Base-by-base conservation (phyloP, 1,140 invertebrate species). In the Onthophagus taurus region DNA sequence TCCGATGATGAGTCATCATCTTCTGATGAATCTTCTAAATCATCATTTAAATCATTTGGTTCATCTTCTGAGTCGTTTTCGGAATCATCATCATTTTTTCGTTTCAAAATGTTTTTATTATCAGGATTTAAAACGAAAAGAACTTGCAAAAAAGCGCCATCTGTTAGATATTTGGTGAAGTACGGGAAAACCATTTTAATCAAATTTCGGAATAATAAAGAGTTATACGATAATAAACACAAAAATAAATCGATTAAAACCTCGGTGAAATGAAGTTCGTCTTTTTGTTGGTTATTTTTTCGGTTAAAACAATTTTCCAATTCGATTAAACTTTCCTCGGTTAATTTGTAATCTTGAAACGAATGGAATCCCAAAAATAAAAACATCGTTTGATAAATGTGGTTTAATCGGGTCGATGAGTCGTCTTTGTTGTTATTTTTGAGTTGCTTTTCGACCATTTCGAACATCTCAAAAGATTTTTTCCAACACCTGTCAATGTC, bases 201-300 rank as follows among this genome's bases (percentile, higher is more conserved):
- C 16, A 87, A 65, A 31, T 72, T 77, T 9, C 83, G 64, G 6
- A 85, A 64, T 16, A 83, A 69, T 61, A 78, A 76, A 19, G 76
- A 78, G 49, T 79, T 79, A 45, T 76, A 71, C 1, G 82, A 85
- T 7, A 85, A 63, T 20, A 85, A 69, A 21, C 80, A 84, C 13
- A 88, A 56, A 23, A 89, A 67, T 13, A 89, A 66, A 70, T 89
- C 85, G 9, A 82, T 72, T 31, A 87, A 71, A 2, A 89, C 84
- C 67, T 87, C 81, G 41, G 83, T 74, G 85, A 85, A 89, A 49
- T 77, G 65, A 11, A 78, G 80, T 59, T 85, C 80, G 29, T 72
- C 67, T 9, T 64, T 63, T 13, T 61, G 66, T 35, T 67, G 65
- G 47, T 72, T 69, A 35, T 59, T 69, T 9, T 77, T 69, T 60